Base-by-base conservation (phyloP, 1,140 invertebrate genomes). In the Vollenhovia emeryi region DNA sequence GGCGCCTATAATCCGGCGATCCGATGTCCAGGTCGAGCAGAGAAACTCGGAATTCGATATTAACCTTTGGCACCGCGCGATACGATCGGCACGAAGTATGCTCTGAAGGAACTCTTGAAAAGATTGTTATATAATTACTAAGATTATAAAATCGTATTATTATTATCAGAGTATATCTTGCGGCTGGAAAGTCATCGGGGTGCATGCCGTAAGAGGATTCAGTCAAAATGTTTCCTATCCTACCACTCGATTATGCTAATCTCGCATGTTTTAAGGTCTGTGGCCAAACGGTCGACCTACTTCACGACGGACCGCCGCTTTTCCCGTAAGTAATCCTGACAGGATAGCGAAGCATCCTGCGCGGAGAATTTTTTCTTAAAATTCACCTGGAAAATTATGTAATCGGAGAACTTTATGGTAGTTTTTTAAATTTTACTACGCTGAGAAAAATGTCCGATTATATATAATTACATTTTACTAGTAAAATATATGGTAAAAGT, bases 231-330 rank as follows among this genome's bases (percentile, higher is more conserved):
- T 86, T 88, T 88, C 45, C 75, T 82, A 33, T 55, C 73, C 69
- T 78, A 71, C 79, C 60, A 50, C 62, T 60, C 78, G 69, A 86
- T 91, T 91, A 91, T 91, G 88, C 83, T 91, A 91, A 91, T 91
- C 90, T 79, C 27, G 45, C 74, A 30, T 87, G 85, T 87, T 90
- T 91, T 90, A 90, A 88, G 83, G 85, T 84, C 74, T 85, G 80
- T 89, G 86, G 52, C 69, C 73, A 48, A 73, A 78, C 80, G 66
- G 9, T 84, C 74, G 88, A 89, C 85, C 90, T 87, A 87, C 83
- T 85, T 88, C 82, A 27, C 66, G 60, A 68, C 74, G 74, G 45
- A 80, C 83, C 86, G 80, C 84, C 86, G 83, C 86, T 90, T 90
- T 74, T 74, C 75, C 80, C 48, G 40, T n/a, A 73, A 36, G 79